Evolutionary conservation across 2,888 invertebrate genomes (phyloP).

Genomic region (Pterostichus niger): DNA sequence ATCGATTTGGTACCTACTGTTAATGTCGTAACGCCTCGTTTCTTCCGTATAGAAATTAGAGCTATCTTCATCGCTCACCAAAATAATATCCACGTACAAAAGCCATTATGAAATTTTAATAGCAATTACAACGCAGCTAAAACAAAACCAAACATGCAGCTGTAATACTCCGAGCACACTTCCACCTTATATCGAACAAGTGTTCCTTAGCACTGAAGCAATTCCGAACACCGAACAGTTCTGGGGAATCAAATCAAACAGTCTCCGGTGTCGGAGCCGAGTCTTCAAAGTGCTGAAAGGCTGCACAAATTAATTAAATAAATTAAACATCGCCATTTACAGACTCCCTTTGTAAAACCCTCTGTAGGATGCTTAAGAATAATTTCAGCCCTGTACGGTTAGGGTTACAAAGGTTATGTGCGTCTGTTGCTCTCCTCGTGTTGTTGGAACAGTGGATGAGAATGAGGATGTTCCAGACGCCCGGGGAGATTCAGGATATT

Average conservation of each 20-base stretch:
- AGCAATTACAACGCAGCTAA: conserved; percentile 19
- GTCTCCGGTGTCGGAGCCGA: conserved; percentile 4
- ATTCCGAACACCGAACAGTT: conserved; percentile 36
- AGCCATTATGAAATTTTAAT: conserved; percentile 42
- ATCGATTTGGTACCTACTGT: too few species aligned
- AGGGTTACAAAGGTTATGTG: conserved; percentile 53
- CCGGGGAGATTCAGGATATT: conserved; percentile 21
- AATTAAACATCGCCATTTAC: conserved; percentile 57
- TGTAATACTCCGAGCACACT: background rate
- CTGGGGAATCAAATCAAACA: conserved; percentile 56
- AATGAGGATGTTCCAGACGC: background rate
- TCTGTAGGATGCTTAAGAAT: conserved; percentile 52
- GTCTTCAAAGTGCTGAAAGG: conserved; percentile 56
- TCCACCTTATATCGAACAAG: background rate
- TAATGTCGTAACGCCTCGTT: too few species aligned
- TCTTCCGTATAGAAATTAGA: too few species aligned
- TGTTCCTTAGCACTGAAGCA: conserved; percentile 2
- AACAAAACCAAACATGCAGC: conserved; percentile 37
- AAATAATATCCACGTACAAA: background rate
- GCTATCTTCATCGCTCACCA: too few species aligned
- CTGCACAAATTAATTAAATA: conserved; percentile 63
- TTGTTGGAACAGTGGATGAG: conserved; percentile 19
- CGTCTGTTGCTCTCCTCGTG: background rate
- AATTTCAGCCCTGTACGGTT: conserved; percentile 28
- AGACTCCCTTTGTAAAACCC: conserved; percentile 51